These are phyloP conservation scores for Drosophila prolongata DNA, from an alignment of 2,888 invertebrate species.

Conservation along the genomic window DNA sequence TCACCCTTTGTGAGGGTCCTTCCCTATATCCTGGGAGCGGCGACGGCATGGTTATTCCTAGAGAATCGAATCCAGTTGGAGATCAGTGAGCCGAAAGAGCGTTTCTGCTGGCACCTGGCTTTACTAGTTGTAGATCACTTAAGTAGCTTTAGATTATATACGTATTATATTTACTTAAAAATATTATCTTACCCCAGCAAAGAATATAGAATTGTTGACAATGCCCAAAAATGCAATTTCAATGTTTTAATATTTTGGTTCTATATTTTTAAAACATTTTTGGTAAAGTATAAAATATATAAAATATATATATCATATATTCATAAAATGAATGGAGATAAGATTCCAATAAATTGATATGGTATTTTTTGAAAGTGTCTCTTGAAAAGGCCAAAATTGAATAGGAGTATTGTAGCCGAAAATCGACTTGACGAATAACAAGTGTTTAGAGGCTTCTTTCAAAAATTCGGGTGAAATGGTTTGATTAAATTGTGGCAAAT, in stretches of 20 bases:
- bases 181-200: not conserved
- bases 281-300: too few relatives aligned
- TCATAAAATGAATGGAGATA: too few relatives aligned
- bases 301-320: too few relatives aligned
- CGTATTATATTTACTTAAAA: conserved; percentile 19
- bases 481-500: too few relatives aligned
- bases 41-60: conserved; percentile 84
- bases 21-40: conserved; percentile 85
- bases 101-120: conserved; percentile 81
- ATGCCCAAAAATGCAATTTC: not conserved
- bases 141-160: not conserved
- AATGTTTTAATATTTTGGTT: not conserved
- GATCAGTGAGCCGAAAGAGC: conserved; percentile 70
- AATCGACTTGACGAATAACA: too few relatives aligned
- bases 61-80: conserved; percentile 74
- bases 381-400: too few relatives aligned
- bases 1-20: conserved; percentile 85
- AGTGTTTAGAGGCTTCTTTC: too few relatives aligned
- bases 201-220: conserved; percentile 18
- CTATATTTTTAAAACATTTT: too few relatives aligned
- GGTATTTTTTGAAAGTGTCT: too few relatives aligned
- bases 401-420: too few relatives aligned
- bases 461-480: too few relatives aligned
- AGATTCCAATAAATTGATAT: too few relatives aligned
- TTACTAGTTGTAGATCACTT: conserved; percentile 49